These are phyloP conservation scores for Bagarius yarrelli DNA, from an alignment of 2,113 vertebrate species.

Conservation along the genomic window DNA sequence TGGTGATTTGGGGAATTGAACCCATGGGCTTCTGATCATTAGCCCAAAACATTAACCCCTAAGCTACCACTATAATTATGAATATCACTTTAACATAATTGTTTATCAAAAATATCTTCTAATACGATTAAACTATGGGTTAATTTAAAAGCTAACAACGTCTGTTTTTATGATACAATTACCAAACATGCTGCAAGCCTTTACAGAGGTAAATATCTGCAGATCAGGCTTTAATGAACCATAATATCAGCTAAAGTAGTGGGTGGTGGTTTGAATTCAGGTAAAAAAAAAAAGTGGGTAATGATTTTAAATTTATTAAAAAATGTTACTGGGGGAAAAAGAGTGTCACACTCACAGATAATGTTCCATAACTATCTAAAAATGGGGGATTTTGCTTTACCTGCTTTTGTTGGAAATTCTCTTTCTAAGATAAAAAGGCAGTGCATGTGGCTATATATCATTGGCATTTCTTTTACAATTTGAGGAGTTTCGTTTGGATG, in stretches of 20 bases:
- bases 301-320: too few species aligned
- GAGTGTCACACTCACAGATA: background rate
- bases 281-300: too few species aligned
- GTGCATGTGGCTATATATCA: background rate
- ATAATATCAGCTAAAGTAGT: slow-evolving; percentile 6
- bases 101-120: slow-evolving; percentile 61
- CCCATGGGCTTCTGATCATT: too few species aligned
- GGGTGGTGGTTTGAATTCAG: background rate
- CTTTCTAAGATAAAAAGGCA: background rate
- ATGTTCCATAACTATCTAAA: background rate
- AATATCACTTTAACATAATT: slow-evolving; percentile 36
- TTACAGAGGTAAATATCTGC: slow-evolving; percentile 25
- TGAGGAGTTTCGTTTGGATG: background rate
- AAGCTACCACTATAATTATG: too few species aligned
- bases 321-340: too few species aligned
- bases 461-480: background rate
- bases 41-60: too few species aligned
- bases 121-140: slow-evolving; percentile 56
- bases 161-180: background rate
- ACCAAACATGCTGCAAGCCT: background rate
- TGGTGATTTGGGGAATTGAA: too few species aligned
- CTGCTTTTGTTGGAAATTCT: background rate
- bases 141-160: background rate
- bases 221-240: slow-evolving; percentile 19
- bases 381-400: background rate